Base-by-base conservation (phyloP, 2,888 invertebrate genomes). In the Eupsilia transversa region DNA sequence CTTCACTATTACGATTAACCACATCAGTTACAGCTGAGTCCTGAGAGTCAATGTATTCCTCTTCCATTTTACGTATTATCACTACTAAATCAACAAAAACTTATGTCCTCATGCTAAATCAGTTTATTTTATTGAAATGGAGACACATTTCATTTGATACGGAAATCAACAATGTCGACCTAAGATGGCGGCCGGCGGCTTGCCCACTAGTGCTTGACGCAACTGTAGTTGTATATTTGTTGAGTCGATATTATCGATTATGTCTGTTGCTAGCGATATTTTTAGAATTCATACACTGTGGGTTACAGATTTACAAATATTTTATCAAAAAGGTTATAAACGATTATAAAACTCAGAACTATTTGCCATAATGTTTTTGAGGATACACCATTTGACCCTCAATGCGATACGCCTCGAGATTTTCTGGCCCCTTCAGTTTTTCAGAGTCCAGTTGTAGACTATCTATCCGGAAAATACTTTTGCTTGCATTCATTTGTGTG, bases 21-120 rank as follows among this genome's bases (percentile, higher is more conserved):
- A 85, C 88, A 70, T 95, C 95, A 78, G 82, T 91, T 83, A 92
- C 89, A 73, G 84, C 85, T 52, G 91, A 84, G 86, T 95, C 95
- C 85, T 94, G 95, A 68, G 92, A 79, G 78, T 95, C 95, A 91
- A 94, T 93, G 86, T 94, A 96, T 85, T 95, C 95, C 63, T 95
- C 95, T 82, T 95, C 96, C 96, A 96, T 96, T 83, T 91, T 86
- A 85, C 71, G 82, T 70, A 82, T 83, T 84, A 87, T 83, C 82
- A 88, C 87, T 86, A 82, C 59, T 82, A 81, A 73, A 83, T 74
- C 81, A 90, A 88, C 33, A 86, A 89, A 86, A 88, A 90, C 87
- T 89, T 92, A 93, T 88, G 91, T 94, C 93, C 91, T 92, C 94
- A 94, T 95, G 87, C 91, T 94, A 91, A 85, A 84, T 87, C 79